These are phyloP conservation scores for Pocota personata DNA, from an alignment of 2,888 invertebrate species.

Conservation along the genomic window DNA sequence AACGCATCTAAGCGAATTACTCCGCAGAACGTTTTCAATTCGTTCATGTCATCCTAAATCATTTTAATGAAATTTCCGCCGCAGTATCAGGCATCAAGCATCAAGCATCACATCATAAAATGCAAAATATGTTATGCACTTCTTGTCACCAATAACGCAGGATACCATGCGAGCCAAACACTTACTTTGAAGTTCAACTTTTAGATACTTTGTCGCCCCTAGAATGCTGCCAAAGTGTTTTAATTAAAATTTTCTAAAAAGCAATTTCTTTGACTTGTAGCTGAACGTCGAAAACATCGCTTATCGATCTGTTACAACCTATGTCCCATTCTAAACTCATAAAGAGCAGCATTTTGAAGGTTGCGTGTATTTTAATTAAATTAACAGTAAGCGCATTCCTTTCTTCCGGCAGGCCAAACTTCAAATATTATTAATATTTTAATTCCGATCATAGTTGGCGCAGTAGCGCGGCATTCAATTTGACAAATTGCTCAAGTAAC, in stretches of 20 bases:
- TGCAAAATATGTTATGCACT: conserved; percentile 13
- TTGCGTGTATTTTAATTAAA: conserved; percentile 71
- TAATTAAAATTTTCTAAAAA: conserved; percentile 62
- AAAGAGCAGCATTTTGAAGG: conserved; percentile 52
- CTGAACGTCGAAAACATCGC: conserved; percentile 10
- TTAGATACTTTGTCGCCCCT: neutral
- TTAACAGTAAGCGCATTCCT: conserved; percentile 67
- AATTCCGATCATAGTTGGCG: conserved; percentile 64
- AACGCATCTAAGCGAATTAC: neutral
- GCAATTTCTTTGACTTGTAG: conserved; percentile 57
- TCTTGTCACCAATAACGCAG: neutral
- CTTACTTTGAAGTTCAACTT: conserved; percentile 28
- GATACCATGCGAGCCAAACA: neutral
- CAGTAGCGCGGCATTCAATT: conserved; percentile 61
- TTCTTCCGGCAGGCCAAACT: conserved; percentile 10
- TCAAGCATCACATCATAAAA: conserved; percentile 18
- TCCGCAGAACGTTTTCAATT: conserved; percentile 24
- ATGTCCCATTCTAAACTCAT: conserved; percentile 9
- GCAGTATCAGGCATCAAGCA: neutral
- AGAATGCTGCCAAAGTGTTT: conserved; percentile 28
- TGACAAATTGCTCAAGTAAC: conserved; percentile 67
- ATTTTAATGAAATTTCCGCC: conserved; percentile 65
- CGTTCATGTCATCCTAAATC: conserved; percentile 29
- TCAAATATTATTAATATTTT: conserved; percentile 68
- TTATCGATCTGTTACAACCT: conserved; percentile 4